A percentile compares a stretch with the other conserved stretches of the same genome.
Conservation (phyloP, 2,888 invertebrate genomes). For the Cancer borealis region DNA sequence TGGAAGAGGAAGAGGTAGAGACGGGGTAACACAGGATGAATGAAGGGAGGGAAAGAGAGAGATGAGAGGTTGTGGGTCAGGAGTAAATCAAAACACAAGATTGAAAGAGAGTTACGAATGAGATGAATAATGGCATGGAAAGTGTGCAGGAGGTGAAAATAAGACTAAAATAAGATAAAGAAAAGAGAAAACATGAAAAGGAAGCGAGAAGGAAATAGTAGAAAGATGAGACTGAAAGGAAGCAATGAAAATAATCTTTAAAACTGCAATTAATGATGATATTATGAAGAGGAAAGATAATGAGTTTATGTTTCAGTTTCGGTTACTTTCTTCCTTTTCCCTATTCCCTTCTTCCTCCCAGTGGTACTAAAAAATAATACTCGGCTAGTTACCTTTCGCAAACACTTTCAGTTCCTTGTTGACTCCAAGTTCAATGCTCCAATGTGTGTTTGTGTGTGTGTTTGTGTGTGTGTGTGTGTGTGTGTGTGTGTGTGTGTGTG, state of each 20-base stretch:
- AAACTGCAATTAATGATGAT: no score
- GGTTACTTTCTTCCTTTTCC: not conserved
- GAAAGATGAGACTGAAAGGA: not conserved
- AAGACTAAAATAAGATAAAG: not conserved
- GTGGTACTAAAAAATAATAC: not conserved
- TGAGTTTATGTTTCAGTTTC: not conserved
- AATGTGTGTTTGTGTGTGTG: not conserved
- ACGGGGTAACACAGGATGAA: not conserved
- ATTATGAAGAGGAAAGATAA: no score
- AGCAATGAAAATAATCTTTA: no score
- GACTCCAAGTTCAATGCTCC: conserved; percentile 23
- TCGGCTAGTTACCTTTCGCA: not conserved
- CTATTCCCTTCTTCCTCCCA: not conserved
- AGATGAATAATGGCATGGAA: not conserved
- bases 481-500: conserved; percentile 32
- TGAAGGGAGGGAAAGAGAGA: not conserved
- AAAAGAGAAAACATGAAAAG: not conserved
- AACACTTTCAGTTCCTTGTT: conserved; percentile 14
- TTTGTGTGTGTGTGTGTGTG: conserved; percentile 26
- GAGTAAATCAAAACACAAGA: not conserved
- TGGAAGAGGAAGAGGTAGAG: not conserved
- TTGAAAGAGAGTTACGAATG: not conserved
- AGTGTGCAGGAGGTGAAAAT: not conserved
- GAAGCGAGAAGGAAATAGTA: no score
- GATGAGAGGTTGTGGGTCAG: not conserved